Evolutionary conservation across 2,888 invertebrate species (phyloP).

Genomic region (Pseudococcus longispinus): DNA sequence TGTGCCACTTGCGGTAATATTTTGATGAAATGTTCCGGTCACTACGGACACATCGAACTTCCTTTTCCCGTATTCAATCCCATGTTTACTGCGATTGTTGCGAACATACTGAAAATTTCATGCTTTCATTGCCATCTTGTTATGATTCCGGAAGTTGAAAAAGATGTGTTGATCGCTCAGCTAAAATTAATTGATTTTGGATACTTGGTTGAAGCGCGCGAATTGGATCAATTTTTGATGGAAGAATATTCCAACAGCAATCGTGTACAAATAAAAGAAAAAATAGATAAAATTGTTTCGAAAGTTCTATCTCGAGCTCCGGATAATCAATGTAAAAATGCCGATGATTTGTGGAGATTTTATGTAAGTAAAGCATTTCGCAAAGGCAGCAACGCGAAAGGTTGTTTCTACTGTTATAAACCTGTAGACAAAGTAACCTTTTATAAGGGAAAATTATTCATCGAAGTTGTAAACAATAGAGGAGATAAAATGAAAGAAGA

Average conservation of each 20-base stretch:
- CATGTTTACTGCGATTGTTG: constrained; percentile 78
- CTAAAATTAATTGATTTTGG: constrained; percentile 77
- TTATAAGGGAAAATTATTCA: constrained; percentile 71
- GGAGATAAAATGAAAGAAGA: constrained; percentile 58
- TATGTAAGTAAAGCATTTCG: constrained; percentile 19
- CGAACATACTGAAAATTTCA: constrained; percentile 71
- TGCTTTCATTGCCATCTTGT: constrained; percentile 76
- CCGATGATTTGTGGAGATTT: constrained; percentile 13
- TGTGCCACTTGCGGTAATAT: constrained; percentile 82
- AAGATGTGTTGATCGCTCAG: constrained; percentile 72
- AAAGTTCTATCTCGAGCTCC: background rate
- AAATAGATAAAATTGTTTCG: background rate
- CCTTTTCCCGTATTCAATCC: constrained; percentile 91
- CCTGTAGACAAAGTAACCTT: constrained; percentile 68
- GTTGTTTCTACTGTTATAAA: constrained; percentile 68
- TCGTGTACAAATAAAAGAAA: background rate
- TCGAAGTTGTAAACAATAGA: constrained; percentile 58
- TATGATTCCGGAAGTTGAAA: constrained; percentile 70
- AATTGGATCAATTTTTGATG: constrained; percentile 64
- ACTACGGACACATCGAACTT: constrained; percentile 92
- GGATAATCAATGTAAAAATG: constrained; percentile 36
- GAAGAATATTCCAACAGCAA: background rate
- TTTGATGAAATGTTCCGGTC: constrained; percentile 80
- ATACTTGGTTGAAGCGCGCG: constrained; percentile 75
- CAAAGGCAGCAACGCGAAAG: background rate